Evolutionary conservation across 2,797 vertebrate species (phyloP).

Genomic region (Toxotes lorentzi): DNA sequence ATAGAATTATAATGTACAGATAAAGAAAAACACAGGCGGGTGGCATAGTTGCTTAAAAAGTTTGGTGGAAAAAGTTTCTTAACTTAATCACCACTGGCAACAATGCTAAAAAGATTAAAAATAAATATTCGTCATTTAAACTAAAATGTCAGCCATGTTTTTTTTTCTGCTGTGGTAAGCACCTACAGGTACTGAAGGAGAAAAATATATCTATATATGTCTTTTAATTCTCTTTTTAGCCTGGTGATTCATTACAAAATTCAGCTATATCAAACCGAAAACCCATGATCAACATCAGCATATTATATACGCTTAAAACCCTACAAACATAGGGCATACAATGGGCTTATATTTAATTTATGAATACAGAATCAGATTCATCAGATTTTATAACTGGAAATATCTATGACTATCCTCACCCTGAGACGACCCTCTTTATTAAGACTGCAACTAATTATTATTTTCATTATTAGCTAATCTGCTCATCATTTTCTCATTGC

Average conservation of each 20-base stretch:
- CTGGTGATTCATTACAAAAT: not conserved
- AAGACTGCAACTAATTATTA: not conserved
- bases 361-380: not conserved
- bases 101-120: not conserved
- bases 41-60: not conserved
- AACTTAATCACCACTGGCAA: not conserved
- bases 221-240: constrained; percentile 13
- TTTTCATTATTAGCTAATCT: too few relatives aligned
- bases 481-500: too few relatives aligned
- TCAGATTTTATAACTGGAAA: not conserved
- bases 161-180: constrained; percentile 18
- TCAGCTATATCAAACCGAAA: not conserved
- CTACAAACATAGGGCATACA: not conserved
- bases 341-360: not conserved
- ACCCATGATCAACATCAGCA: not conserved
- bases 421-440: not conserved
- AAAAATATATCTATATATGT: not conserved
- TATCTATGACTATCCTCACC: not conserved
- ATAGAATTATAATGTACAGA: not conserved
- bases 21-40: not conserved
- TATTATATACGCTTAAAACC: not conserved
- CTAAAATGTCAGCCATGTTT: not conserved
- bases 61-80: not conserved
- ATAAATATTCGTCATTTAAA: not conserved
- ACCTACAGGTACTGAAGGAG: not conserved